Evolutionary conservation across 2,888 invertebrate species (phyloP), one percentile per base, ranked within the genome.

Genomic region (Caenorhabditis uteleia): DNA sequence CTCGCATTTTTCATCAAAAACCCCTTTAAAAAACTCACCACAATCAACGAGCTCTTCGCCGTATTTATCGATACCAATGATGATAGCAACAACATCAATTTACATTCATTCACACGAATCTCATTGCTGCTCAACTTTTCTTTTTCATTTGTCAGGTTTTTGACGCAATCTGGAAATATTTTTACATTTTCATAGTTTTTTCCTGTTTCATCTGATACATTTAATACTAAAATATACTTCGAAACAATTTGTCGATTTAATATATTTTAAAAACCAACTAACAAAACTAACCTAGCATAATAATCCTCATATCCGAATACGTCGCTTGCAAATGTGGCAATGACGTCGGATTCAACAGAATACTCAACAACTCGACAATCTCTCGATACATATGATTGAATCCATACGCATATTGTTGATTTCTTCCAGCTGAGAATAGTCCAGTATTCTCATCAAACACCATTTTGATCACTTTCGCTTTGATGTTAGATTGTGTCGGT

Each of bases 1-100:
- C 33, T 33, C 1, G 33, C 12, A 33, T 33, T 33, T 33, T 33
- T n/a, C 14, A 33, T 33, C 14, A 33, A n/a, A n/a, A n/a, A n/a
- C n/a, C n/a, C n/a, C n/a, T n/a, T n/a, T n/a, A 36, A 23, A 49
- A 42, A 36, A n/a, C 40, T 20, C 40, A 61, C 61, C 26, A 65
- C 65, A 38, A 65, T 65, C 2, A 65, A 39, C 3, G 58, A 59
- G 36, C 55, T 58, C 21, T 58, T 65, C 1, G 58, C 62, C 38
- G 40, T 47, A 10, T 56, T 57, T 21, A 64, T 64, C 1, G 25
- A 33, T 14, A 54, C 43, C 7, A 64, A 40, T 0, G 64, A 33
- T 7, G 64, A 57, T 18, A 64, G 54, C 18, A 57, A 51, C 8
- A 65, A 26, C 20, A 65, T n/a, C 1, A 65, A 33, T 8, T 33